Conservation (phyloP, 2,797 vertebrate genomes). For the Sitta carolinensis region DNA sequence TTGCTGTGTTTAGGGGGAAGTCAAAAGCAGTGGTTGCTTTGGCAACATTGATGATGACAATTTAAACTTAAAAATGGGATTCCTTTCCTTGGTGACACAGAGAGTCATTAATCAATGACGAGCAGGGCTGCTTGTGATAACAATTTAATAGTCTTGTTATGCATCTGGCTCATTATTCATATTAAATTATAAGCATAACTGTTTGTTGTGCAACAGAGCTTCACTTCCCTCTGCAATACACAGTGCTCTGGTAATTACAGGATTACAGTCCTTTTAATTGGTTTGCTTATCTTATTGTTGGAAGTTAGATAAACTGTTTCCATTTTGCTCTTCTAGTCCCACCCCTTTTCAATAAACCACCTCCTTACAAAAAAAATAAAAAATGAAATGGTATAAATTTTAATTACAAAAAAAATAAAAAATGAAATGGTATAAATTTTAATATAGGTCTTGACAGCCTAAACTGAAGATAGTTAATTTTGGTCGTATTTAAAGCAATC, state of each 20-base stretch:
- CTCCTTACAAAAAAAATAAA: neutral
- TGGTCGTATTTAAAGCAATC: constrained; percentile 29
- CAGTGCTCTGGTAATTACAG: constrained; percentile 43
- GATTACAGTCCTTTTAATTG: constrained; percentile 57
- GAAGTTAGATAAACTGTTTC: constrained; percentile 21
- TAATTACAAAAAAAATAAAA: neutral
- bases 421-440: neutral
- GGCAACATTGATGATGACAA: neutral
- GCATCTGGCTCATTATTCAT: constrained; percentile 66
- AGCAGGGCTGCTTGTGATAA: constrained; percentile 30
- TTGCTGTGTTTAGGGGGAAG: neutral
- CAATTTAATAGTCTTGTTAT: constrained; percentile 65
- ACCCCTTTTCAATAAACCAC: neutral
- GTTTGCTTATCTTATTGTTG: constrained; percentile 49
- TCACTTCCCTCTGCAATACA: constrained; percentile 15
- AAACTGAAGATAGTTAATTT: constrained; percentile 10
- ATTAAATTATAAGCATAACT: constrained; percentile 53
- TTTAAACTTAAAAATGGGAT: constrained; percentile 51
- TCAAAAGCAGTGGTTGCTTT: constrained; percentile 14
- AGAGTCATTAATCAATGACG: constrained; percentile 52
- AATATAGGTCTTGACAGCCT: neutral
- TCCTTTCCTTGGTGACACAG: constrained; percentile 43
- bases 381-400: neutral
- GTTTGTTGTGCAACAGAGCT: constrained; percentile 59
- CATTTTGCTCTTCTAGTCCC: neutral